Conservation (phyloP, 2,888 invertebrate species). For the Stictocephala bisonia region DNA sequence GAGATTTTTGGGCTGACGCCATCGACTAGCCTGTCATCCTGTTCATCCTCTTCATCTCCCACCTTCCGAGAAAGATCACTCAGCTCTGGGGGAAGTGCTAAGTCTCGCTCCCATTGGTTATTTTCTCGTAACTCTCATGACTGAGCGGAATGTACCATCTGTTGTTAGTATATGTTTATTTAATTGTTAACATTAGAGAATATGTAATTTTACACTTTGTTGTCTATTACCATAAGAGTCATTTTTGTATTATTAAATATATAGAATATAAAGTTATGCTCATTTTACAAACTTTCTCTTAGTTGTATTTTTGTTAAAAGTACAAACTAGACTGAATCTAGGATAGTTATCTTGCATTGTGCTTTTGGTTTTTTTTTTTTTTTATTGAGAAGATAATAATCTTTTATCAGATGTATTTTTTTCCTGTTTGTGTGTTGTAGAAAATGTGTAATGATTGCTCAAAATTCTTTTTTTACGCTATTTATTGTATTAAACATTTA, state of each 20-base stretch:
- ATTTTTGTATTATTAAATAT: neutral
- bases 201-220: constrained; percentile 20
- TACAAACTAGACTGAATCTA: constrained; percentile 28
- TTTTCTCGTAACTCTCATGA: constrained; percentile 57
- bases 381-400: too few species aligned
- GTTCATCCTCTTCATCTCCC: constrained; percentile 64
- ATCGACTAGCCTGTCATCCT: constrained; percentile 65
- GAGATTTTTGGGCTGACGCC: constrained; percentile 66
- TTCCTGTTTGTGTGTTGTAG: too few species aligned
- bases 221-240: constrained; percentile 1
- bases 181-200: constrained; percentile 5
- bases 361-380: constrained; percentile 19
- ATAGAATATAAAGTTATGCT: neutral
- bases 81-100: constrained; percentile 63
- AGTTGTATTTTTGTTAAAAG: constrained; percentile 3
- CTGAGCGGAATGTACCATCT: constrained; percentile 12
- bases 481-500: too few species aligned
- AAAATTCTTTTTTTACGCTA: too few species aligned
- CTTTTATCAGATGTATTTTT: too few species aligned
- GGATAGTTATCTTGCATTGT: neutral
- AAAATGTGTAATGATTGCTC: too few species aligned
- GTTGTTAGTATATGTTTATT: constrained; percentile 13
- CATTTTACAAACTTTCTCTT: neutral
- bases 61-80: constrained; percentile 65
- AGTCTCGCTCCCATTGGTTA: constrained; percentile 63